These are phyloP conservation scores for Dermochelys coriacea DNA, from an alignment of 2,797 vertebrate genomes.

Conservation along the genomic window DNA sequence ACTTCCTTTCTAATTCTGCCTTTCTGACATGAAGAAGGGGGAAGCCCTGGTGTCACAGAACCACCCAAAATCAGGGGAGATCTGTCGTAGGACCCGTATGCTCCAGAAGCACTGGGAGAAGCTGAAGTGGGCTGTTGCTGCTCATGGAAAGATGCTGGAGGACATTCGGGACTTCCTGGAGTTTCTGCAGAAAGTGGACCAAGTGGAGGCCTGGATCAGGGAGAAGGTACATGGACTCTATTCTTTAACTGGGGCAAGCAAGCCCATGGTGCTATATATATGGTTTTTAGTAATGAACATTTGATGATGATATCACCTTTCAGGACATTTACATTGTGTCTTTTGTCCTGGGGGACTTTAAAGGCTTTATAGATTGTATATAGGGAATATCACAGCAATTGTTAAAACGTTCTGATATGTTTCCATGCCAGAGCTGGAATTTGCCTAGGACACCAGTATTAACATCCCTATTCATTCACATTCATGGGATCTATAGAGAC, in stretches of 20 bases:
- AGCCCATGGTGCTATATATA: background rate
- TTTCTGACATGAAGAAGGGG: constrained; percentile 80
- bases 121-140: constrained; percentile 83
- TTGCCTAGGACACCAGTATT: background rate
- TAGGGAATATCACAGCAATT: background rate
- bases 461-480: background rate
- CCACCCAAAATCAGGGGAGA: constrained; percentile 79
- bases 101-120: constrained; percentile 87
- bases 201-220: constrained; percentile 92
- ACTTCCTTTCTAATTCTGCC: background rate
- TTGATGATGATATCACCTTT: background rate
- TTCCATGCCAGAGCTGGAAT: background rate
- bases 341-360: background rate
- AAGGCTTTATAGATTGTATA: background rate
- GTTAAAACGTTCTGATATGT: background rate
- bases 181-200: constrained; percentile 90
- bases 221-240: constrained; percentile 83
- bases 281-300: background rate
- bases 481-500: background rate
- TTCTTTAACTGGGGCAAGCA: background rate
- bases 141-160: constrained; percentile 85
- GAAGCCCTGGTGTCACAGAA: constrained; percentile 82
- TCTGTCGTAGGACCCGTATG: constrained; percentile 68
- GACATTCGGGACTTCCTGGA: constrained; percentile 88
- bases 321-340: background rate